These are phyloP conservation scores for Gonioctena quinquepunctata DNA, from an alignment of 1,140 invertebrate genomes.

Conservation along the genomic window DNA sequence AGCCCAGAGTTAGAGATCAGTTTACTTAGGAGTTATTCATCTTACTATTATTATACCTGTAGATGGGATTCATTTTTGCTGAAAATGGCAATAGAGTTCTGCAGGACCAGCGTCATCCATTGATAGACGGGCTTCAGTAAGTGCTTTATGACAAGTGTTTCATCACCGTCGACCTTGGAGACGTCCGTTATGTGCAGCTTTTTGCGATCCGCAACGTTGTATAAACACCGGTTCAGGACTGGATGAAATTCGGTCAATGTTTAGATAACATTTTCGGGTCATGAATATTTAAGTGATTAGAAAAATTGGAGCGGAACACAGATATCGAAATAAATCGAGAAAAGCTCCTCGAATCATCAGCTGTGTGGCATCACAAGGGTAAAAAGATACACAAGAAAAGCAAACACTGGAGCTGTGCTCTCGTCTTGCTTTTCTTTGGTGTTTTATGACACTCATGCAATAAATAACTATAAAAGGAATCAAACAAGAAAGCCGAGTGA, in stretches of 20 bases:
- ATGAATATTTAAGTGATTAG: background rate
- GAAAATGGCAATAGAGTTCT: conserved; percentile 41
- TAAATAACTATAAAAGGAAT: no score
- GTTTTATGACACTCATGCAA: no score
- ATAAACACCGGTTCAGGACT: conserved; percentile 47
- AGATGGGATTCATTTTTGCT: conserved; percentile 40
- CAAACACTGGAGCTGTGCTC: no score
- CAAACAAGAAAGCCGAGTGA: no score
- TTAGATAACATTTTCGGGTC: background rate
- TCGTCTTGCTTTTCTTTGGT: no score
- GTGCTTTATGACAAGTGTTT: conserved; percentile 35
- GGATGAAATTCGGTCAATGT: conserved; percentile 3
- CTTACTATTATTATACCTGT: no score
- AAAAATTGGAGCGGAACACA: background rate
- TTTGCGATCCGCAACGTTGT: conserved; percentile 39
- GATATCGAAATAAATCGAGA: no score
- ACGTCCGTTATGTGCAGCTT: conserved; percentile 27
- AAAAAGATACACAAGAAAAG: no score
- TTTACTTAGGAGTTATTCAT: no score
- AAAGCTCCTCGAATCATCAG: no score
- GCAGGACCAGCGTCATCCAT: conserved; percentile 39
- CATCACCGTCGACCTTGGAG: conserved; percentile 26
- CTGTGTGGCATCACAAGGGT: no score
- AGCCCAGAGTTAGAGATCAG: no score
- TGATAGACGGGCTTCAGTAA: conserved; percentile 34